These are phyloP conservation scores for Edolisoma coerulescens DNA, from an alignment of 2,113 vertebrate species.

Conservation along the genomic window DNA sequence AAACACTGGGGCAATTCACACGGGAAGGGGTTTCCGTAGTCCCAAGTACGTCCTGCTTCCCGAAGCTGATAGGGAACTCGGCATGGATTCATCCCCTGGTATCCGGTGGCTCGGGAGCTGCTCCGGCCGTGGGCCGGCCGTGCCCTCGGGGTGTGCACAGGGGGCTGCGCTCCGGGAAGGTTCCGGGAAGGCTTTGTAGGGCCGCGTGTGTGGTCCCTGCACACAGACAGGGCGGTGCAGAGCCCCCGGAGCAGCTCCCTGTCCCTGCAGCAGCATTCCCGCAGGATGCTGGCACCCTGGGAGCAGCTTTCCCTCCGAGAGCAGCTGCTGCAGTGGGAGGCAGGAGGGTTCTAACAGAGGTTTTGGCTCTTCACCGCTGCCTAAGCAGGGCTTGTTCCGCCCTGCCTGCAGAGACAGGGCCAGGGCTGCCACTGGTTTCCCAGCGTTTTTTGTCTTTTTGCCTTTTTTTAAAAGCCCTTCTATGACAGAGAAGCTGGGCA, in stretches of 20 bases:
- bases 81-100: background rate
- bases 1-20: accelerated
- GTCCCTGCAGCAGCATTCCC: accelerated
- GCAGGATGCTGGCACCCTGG: accelerated
- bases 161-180: background rate
- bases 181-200: background rate
- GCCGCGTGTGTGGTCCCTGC: background rate
- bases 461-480: background rate
- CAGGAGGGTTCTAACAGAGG: background rate
- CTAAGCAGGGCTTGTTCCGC: accelerated
- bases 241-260: background rate
- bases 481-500: background rate
- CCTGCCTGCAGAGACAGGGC: accelerated
- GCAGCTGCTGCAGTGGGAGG: background rate
- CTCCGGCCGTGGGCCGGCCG: accelerated
- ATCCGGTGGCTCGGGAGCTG: background rate
- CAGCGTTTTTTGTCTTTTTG: background rate
- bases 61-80: background rate
- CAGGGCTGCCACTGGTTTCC: background rate
- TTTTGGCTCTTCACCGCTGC: background rate
- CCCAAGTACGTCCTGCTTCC: background rate
- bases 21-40: background rate
- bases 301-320: background rate
- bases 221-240: background rate
- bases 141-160: accelerated